Evolutionary conservation across 1,140 invertebrate genomes (phyloP), one percentile per base, ranked within the genome.

Genomic region (Drosophila chauvacae): DNA sequence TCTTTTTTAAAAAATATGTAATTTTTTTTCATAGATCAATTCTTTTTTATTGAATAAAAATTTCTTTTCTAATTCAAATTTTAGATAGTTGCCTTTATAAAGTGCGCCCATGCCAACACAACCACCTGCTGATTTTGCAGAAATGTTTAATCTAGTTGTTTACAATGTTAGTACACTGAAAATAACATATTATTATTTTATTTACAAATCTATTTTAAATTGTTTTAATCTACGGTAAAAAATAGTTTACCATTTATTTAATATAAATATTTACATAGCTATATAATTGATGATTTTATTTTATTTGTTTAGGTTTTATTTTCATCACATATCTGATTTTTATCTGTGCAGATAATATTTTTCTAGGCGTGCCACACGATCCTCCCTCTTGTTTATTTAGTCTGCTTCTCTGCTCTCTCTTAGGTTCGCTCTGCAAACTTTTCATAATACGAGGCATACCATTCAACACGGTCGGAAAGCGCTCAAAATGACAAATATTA

Each of bases 331-430:
- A 16, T 13, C 51, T 20, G 13, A 37, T 28, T 62, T 60, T 64
- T 64, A 41, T 60, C 33, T 5, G 56, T 64, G 61, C 16, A 64
- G 11, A 60, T 30, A 64, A n/a, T 42, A 5, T n/a, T n/a, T 63
- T 64, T 42, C 55, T 60, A 33, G 61, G 26, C 51, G 35, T 59
- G 61, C 55, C 37, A 64, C 20, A 28, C 61, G 53, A 60, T 59
- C 61, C 37, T 1, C 37, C 28, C 33, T 56, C 48, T 42, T 42
- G 35, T 41, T 64, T 30, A 26, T 42, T 42, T 14, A 7, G 11
- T 30, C 18, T 33, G 57, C 16, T n/a, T 56, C 35, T n/a, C 33
- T 14, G 28, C n/a, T 42, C 55, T 61, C 39, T 61, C 37, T 33
- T 11, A 26, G 62, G 26, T 61, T 57, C 35, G 26, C n/a, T 62